Conservation (phyloP, 1,140 invertebrate species). For the Harpegnathos saltator region DNA sequence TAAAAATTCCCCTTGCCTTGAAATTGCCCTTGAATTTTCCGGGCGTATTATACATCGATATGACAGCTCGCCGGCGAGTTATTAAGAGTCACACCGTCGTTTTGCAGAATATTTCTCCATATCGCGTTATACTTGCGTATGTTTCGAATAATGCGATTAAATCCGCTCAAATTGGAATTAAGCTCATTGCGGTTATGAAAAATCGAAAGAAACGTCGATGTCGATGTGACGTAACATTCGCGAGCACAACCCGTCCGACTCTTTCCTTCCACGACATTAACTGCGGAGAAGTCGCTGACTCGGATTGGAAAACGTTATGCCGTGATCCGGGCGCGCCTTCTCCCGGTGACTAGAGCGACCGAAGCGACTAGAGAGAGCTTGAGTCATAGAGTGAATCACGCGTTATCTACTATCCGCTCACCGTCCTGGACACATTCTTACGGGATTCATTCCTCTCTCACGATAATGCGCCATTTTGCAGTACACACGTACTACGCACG, state of each 20-base stretch:
- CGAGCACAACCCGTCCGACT: constrained; percentile 42
- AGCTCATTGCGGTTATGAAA: constrained; percentile 5
- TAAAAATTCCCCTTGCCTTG: not conserved
- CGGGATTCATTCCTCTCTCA: constrained; percentile 49
- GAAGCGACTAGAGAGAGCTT: constrained; percentile 70
- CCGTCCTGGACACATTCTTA: constrained; percentile 52
- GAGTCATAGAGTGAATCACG: constrained; percentile 81
- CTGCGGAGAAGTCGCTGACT: constrained; percentile 75
- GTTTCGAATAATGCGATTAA: not conserved
- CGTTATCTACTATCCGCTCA: constrained; percentile 69
- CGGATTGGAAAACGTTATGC: constrained; percentile 74
- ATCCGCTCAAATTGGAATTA: not conserved
- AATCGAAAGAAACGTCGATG: constrained; percentile 6
- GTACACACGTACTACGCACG: too few species aligned
- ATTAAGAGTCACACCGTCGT: not conserved
- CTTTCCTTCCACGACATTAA: constrained; percentile 76
- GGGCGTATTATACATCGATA: not conserved
- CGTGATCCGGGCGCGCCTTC: constrained; percentile 77
- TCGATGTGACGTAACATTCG: constrained; percentile 28
- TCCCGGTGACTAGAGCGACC: constrained; percentile 36
- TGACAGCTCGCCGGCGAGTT: not conserved
- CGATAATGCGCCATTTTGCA: constrained; percentile 46
- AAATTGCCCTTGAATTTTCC: not conserved
- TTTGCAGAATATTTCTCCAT: not conserved
- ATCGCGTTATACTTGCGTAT: not conserved